Conservation (phyloP, 2,888 invertebrate species). For the Trichopoda pennipes region DNA sequence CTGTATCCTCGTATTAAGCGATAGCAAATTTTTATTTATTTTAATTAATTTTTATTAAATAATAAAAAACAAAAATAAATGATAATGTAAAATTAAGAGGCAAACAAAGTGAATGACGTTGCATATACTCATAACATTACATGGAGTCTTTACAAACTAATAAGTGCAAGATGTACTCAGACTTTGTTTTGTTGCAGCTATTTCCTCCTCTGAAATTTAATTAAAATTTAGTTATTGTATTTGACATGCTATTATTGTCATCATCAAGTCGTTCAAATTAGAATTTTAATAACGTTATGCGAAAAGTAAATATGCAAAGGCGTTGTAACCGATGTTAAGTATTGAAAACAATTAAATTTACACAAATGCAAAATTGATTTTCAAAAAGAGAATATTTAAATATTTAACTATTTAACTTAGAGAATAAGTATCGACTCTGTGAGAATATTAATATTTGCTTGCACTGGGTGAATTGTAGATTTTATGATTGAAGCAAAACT, state of each 20-base stretch:
- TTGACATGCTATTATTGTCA: conserved; percentile 1
- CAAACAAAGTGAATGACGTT: background rate
- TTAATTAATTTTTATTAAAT: too few species aligned
- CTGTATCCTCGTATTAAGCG: too few species aligned
- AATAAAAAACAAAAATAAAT: background rate
- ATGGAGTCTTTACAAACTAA: background rate
- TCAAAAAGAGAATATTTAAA: too few species aligned
- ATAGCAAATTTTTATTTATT: too few species aligned
- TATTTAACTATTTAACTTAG: background rate
- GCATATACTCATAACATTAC: background rate
- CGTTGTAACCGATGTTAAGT: too few species aligned
- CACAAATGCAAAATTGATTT: too few species aligned
- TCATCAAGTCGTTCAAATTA: background rate
- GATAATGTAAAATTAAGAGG: background rate
- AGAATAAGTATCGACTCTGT: background rate
- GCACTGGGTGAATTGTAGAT: too few species aligned
- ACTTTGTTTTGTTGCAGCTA: background rate
- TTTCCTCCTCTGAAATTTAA: background rate
- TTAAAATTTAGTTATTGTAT: background rate
- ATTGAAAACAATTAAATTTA: too few species aligned
- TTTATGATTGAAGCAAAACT: too few species aligned
- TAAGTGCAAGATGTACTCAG: background rate
- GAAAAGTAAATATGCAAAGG: background rate
- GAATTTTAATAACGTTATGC: background rate
- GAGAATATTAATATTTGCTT: too few species aligned